Percentiles rank a stretch among this genome's conserved stretches.
phyloP scores from a whole-genome alignment of 2,113 vertebrate genomes.

The Datnioides undecimradiatus region DNA sequence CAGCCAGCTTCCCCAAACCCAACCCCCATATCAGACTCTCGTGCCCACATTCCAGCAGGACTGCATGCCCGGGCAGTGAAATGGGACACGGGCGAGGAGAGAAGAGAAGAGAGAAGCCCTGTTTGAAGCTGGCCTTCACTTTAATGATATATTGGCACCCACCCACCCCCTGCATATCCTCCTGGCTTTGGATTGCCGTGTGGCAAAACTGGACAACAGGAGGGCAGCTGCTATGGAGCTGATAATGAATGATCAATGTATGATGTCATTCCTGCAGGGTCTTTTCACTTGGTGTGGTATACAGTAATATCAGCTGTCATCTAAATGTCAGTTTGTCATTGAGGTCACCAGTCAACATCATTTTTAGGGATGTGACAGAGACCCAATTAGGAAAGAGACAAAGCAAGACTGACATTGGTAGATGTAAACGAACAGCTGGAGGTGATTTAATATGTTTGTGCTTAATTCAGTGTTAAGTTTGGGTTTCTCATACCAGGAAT shows the following conservation, averaged over 20 bases:
- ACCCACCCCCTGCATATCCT: constrained; percentile 39
- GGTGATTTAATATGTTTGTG: background rate
- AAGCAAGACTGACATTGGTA: constrained; percentile 10
- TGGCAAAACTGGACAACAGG: constrained; percentile 58
- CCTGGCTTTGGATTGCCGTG: constrained; percentile 65
- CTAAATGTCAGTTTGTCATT: constrained; percentile 46
- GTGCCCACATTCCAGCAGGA: constrained; percentile 76
- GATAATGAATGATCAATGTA: constrained; percentile 64
- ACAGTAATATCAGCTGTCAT: constrained; percentile 49
- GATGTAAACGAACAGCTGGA: background rate
- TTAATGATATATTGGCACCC: constrained; percentile 81
- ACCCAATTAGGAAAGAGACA: constrained; percentile 2
- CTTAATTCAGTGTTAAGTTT: background rate
- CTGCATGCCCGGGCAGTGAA: constrained; percentile 79
- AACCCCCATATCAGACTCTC: constrained; percentile 48
- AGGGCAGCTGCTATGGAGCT: constrained; percentile 65
- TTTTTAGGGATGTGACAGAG: constrained; percentile 18
- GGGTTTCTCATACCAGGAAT: background rate
- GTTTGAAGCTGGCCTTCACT: constrained; percentile 84
- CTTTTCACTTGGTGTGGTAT: constrained; percentile 28
- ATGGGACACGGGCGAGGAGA: constrained; percentile 79
- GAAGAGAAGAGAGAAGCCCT: constrained; percentile 72
- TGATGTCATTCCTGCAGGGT: constrained; percentile 71
- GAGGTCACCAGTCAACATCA: constrained; percentile 25
- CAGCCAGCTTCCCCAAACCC: constrained; percentile 53